Base-by-base conservation (phyloP, 2,888 invertebrate species). In the Meandrusa payeni region DNA sequence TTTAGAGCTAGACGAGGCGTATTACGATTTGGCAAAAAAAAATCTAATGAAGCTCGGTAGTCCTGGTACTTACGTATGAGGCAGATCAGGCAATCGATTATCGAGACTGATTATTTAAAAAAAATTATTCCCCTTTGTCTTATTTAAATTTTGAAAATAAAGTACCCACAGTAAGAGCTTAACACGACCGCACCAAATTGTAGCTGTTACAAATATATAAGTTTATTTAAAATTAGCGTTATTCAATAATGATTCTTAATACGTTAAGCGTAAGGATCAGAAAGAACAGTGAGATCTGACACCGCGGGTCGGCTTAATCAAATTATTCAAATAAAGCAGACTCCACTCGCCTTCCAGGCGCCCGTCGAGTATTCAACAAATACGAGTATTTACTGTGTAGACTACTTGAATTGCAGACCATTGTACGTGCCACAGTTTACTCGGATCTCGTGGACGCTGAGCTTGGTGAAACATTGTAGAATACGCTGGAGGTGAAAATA, bases 261-360 rank as follows among this genome's bases (percentile, higher is more conserved):
- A 44, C 50, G 48, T 53, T 41, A 46, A 47, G 41, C 45, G 51
- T 58, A 63, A 55, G 51, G 52, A 37, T 47, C 42, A 41, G 44
- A 39, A 42, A 48, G 6, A 7, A 31, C 9, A 31, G 29, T 12
- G 20, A 11, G 10, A 31, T 31, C 24, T 23, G 50, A 50, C 57
- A 51, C 51, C 57, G 59, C 54, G 61, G 59, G 50, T 38, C 47
- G 64, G 68, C 69, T 76, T 77, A 79, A 80, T 82, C 70, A 78
- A 79, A 81, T 82, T 80, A 83, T 82, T 79, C 77, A 79, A 80
- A 79, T 79, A 74, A 67, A 78, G 68, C 62, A 66, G 72, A 72
- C 69, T 66, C 66, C 55, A 54, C 64, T 69, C 73, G 77, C 62
- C 72, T 62, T 52, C 40, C 52, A 62, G 74, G 75, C 78, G 76